Conservation (phyloP, 2,888 invertebrate genomes). For the Nemotelus nigrinus region DNA sequence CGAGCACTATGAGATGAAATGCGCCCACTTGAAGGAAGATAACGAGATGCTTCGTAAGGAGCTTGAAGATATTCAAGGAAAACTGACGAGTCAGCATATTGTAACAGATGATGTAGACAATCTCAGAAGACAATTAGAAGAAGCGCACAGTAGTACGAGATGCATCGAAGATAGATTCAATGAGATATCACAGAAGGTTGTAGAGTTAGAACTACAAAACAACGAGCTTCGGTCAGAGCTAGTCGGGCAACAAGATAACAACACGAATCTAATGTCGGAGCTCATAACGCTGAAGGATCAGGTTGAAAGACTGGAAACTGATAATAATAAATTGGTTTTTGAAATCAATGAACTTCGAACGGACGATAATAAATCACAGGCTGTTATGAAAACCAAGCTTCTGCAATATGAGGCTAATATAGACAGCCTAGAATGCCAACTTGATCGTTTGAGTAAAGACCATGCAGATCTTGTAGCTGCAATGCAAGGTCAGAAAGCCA, state of each 20-base stretch:
- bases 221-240: slow-evolving; percentile 27
- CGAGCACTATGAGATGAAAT: slow-evolving; percentile 35
- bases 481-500: slow-evolving; percentile 55
- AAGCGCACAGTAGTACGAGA: not conserved
- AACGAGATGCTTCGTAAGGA: slow-evolving; percentile 35
- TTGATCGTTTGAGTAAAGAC: slow-evolving; percentile 56
- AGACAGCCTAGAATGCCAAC: slow-evolving; percentile 55
- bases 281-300: slow-evolving; percentile 59
- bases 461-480: slow-evolving; percentile 56
- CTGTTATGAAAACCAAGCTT: slow-evolving; percentile 51
- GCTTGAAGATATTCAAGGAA: not conserved
- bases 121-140: slow-evolving; percentile 7
- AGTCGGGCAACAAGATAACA: slow-evolving; percentile 40
- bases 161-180: slow-evolving; percentile 35
- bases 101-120: not conserved
- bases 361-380: slow-evolving; percentile 52
- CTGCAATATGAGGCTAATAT: slow-evolving; percentile 54
- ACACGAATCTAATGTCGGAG: slow-evolving; percentile 56
- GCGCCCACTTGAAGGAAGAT: slow-evolving; percentile 23
- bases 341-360: slow-evolving; percentile 58
- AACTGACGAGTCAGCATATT: not conserved
- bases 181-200: slow-evolving; percentile 28
- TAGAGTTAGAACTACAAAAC: slow-evolving; percentile 17
- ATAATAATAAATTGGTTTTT: slow-evolving; percentile 57
- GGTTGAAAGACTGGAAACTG: slow-evolving; percentile 56